Evolutionary conservation across 2,888 invertebrate genomes (phyloP).

Genomic region (Eremobia ochroleuca): DNA sequence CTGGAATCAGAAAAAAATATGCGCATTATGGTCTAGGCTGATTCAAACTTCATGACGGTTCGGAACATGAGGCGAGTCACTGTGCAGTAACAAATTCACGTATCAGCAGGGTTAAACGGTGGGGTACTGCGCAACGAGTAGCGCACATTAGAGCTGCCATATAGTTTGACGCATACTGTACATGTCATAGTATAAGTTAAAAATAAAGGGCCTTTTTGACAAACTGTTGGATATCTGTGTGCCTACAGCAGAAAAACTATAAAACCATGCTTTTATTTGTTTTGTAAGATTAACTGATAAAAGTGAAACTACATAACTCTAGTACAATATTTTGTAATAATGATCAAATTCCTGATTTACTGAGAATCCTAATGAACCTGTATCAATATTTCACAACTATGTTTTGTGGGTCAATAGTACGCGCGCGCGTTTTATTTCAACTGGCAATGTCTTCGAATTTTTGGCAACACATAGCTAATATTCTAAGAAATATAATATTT

Average conservation of each 20-base stretch:
- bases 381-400: neutral
- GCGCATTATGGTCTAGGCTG: neutral
- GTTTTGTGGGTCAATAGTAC: neutral
- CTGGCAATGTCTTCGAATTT: too few species aligned
- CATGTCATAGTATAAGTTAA: neutral
- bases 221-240: neutral
- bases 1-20: conserved; percentile 76
- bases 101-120: too few species aligned
- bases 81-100: neutral
- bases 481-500: neutral
- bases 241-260: neutral
- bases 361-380: neutral
- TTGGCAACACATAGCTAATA: neutral
- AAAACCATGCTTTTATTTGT: neutral
- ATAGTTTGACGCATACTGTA: neutral
- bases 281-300: neutral
- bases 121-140: neutral
- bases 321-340: neutral
- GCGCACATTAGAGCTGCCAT: neutral
- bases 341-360: neutral
- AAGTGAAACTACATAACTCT: neutral
- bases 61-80: neutral
- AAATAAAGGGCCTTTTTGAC: neutral
- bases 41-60: neutral
- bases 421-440: too few species aligned